Base-by-base conservation (phyloP, 2,113 vertebrate genomes). In the Corythaeola cristata region DNA sequence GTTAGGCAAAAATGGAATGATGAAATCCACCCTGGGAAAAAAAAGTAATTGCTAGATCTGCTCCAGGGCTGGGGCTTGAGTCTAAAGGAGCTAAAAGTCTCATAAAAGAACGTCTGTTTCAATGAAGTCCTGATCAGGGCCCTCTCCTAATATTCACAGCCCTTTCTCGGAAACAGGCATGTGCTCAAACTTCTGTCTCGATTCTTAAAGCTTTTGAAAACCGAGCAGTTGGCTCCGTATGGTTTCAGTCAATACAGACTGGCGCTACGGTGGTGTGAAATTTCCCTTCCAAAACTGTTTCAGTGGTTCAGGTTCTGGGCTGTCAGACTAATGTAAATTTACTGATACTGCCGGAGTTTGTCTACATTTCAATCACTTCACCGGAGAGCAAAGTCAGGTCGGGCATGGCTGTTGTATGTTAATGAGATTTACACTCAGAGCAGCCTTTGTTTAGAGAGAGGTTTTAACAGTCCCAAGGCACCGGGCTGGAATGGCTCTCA, bases 381-480 rank as follows among this genome's bases (percentile, higher is more conserved):
- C 44, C 0, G 0, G 60, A 41, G 86, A 93, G 83, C 76, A 62
- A n/a, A 80, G 80, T 67, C 85, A 41, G 76, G 85, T 74, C 92
- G 80, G 24, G 90, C 76, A 78, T 86, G 90, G 53, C 90, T 62
- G 37, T 68, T 95, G 62, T 88, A 55, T 93, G 77, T 71, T 91
- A 91, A 93, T 92, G 95, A 89, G 92, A 90, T 94, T 90, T 85
- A 75, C 47, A n/a, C 76, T 88, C 27, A 18, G 63, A 87, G 88
- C 90, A 92, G 80, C 86, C 44, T 79, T 86, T 93, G 85, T 96
- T 94, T 90, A 50, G 75, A 90, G 84, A 77, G 81, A 60, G 80
- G 71, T 80, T 90, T 96, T 50, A 89, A 20, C 44, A 68, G 49
- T 97, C 89, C 64, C 89, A 27, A 84, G 59, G 89, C 75, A 83